phyloP scores from a whole-genome alignment of 2,797 vertebrate genomes.

The Oreochromis grahami region DNA sequence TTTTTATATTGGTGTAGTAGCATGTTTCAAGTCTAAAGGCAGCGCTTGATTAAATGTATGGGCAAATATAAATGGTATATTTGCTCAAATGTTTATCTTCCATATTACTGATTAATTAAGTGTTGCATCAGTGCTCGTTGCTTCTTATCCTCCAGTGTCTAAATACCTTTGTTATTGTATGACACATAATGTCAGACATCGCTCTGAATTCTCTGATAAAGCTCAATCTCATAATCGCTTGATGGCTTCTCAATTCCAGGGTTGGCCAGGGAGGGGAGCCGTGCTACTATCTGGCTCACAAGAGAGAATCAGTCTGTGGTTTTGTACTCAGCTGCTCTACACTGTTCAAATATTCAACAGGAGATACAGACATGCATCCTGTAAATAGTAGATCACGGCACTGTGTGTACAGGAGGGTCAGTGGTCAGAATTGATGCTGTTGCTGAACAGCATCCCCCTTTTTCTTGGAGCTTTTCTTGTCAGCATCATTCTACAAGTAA shows the following conservation, averaged over 20 bases:
- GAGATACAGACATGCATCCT: neutral
- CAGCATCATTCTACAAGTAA: neutral
- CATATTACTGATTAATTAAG: neutral
- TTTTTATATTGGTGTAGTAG: neutral
- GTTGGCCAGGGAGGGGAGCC: slow-evolving; percentile 38
- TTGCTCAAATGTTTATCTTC: neutral
- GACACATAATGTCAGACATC: neutral
- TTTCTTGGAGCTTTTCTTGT: rapidly evolving
- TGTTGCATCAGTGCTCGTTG: neutral
- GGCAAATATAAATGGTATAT: neutral
- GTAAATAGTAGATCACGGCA: neutral
- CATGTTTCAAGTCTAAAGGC: neutral
- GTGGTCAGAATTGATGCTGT: neutral
- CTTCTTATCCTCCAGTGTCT: neutral
- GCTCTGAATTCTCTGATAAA: neutral
- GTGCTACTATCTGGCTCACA: slow-evolving; percentile 5
- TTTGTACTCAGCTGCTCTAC: neutral
- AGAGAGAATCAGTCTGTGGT: neutral
- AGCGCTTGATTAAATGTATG: rapidly evolving
- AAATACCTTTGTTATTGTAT: neutral
- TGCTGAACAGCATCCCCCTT: neutral
- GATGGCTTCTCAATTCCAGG: neutral
- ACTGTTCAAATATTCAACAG: neutral
- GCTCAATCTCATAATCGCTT: neutral
- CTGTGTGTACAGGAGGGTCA: neutral